Percentiles rank a stretch among this genome's conserved stretches.
Conservation (phyloP, 1,140 invertebrate genomes). For the Latrodectus geometricus region DNA sequence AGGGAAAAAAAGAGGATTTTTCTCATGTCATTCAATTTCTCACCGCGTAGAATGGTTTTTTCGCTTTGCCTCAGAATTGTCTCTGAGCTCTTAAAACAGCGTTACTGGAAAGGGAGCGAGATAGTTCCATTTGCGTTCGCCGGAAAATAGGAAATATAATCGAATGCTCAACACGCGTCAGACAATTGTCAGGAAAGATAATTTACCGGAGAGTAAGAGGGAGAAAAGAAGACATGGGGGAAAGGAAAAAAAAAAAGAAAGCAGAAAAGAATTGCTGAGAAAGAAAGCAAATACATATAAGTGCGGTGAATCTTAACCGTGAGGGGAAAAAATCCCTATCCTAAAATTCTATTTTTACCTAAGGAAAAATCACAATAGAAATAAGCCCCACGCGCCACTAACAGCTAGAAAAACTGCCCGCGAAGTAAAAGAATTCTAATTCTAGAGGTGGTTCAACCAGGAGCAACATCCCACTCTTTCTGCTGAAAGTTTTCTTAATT, state of each 20-base stretch:
- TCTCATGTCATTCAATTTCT: constrained; percentile 22
- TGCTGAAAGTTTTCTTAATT: constrained; percentile 18
- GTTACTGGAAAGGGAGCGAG: neutral
- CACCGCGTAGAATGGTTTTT: neutral
- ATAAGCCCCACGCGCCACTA: constrained; percentile 7
- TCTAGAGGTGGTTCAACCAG: constrained; percentile 6
- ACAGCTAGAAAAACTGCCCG: constrained; percentile 29
- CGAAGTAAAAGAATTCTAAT: constrained; percentile 25
- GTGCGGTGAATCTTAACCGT: constrained; percentile 1
- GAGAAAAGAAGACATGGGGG: neutral
- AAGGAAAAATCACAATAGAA: constrained; percentile 46
- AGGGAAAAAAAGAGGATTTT: neutral
- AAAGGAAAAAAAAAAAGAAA: constrained; percentile 27
- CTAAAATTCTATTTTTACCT: constrained; percentile 51
- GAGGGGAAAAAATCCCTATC: constrained; percentile 11
- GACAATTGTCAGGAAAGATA: constrained; percentile 37
- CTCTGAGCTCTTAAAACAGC: neutral
- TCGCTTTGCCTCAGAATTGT: neutral
- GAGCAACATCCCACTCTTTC: constrained; percentile 26
- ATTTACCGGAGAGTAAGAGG: constrained; percentile 32
- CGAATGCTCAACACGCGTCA: constrained; percentile 46
- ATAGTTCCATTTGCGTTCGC: constrained; percentile 34
- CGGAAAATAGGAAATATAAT: constrained; percentile 56
- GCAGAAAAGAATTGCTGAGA: constrained; percentile 2
- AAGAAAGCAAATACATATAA: constrained; percentile 22